Percentiles rank a stretch among this genome's conserved stretches.
phyloP scores from a whole-genome alignment of 2,888 invertebrate species.

The Lasioglossum calceatum region DNA sequence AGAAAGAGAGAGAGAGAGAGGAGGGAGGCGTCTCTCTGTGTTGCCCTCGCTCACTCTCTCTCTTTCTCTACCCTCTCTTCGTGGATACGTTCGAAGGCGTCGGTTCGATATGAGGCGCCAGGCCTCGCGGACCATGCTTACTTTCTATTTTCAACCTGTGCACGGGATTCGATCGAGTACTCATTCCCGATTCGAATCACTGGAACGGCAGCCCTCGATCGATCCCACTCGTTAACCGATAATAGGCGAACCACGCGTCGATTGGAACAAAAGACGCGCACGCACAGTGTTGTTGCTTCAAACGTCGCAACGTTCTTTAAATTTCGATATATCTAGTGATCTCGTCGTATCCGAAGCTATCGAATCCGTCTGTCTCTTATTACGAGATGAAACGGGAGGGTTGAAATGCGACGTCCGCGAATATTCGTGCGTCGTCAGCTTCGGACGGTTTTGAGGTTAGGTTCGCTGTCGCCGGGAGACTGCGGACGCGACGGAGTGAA shows the following conservation, averaged over 20 bases:
- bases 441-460: constrained; percentile 56
- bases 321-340: not conserved
- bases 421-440: not conserved
- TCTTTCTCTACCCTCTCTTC: not conserved
- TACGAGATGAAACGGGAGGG: not conserved
- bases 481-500: constrained; percentile 22
- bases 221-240: not conserved
- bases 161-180: constrained; percentile 20
- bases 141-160: constrained; percentile 48
- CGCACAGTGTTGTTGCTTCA: constrained; percentile 30
- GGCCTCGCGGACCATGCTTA: constrained; percentile 47
- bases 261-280: constrained; percentile 6
- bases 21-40: constrained; percentile 38
- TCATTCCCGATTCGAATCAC: constrained; percentile 1
- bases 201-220: constrained; percentile 11
- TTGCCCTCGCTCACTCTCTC: constrained; percentile 44
- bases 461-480: constrained; percentile 48
- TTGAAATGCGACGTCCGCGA: not conserved
- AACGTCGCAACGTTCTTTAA: not conserved
- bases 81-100: constrained; percentile 63
- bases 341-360: not conserved
- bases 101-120: constrained; percentile 70
- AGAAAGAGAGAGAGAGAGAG: constrained; percentile 24
- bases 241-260: constrained; percentile 1
- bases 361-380: not conserved